Evolutionary conservation across 2,113 vertebrate species (phyloP), one percentile per base, ranked within the genome.

Genomic region (Coreoperca whiteheadi): DNA sequence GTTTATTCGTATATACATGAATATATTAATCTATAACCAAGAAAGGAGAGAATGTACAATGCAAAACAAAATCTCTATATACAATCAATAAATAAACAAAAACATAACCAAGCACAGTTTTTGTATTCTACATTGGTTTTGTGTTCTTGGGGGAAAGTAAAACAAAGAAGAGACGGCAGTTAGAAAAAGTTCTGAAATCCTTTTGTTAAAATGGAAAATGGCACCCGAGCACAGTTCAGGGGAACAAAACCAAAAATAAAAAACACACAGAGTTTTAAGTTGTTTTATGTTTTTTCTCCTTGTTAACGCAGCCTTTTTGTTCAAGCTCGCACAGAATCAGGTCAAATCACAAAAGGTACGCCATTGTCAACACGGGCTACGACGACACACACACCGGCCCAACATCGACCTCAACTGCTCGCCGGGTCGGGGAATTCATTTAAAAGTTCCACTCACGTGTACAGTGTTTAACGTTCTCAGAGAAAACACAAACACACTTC

Each of bases 21-120:
- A 94, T 95, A 95, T 95, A 95, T 95, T 95, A 94, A 95, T 95
- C 90, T 95, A 93, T 95, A 94, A 94, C 91, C 90, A 93, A 94
- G 88, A 93, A 86, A 94, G 85, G 88, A 95, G 88, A 92, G 90
- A 95, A 94, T 95, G 83, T 95, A 95, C 93, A 95, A 93, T 91
- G 91, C 91, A 93, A 95, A 93, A 93, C 64, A 91, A 92, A 87
- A 81, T 90, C 78, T 88, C 18, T 94, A 93, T 95, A 86, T 95
- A 94, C 92, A 95, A 94, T 95, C 89, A 95, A 95, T 95, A 95
- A 95, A 95, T 95, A 95, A 94, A 88, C 84, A 87, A 86, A 83
- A 65, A 89, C 81, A 89, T 83, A 91, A 91, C 59, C 48, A n/a
- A 86, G 71, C 77, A 89, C 85, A 89, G 82, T 73, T 87, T n/a